These are phyloP conservation scores for Platycnemis pennipes DNA, from an alignment of 2,888 invertebrate species.

Conservation along the genomic window DNA sequence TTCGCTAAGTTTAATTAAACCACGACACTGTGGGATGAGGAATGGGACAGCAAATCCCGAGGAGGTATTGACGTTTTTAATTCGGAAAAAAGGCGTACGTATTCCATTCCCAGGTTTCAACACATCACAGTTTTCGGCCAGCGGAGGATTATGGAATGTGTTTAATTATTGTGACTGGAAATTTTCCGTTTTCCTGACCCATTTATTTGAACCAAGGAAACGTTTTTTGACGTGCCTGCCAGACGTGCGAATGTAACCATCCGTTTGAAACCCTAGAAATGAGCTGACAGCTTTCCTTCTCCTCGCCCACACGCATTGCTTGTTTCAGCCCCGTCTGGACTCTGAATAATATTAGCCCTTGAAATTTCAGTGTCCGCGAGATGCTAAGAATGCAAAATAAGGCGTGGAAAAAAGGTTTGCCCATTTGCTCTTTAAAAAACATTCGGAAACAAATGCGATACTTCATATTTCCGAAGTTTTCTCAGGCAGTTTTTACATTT, in stretches of 20 bases:
- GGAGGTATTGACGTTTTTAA: neutral
- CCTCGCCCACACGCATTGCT: too few species aligned
- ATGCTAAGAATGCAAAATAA: too few species aligned
- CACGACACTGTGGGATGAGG: neutral
- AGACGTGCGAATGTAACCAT: neutral
- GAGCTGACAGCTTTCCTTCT: neutral
- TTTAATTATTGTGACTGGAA: neutral
- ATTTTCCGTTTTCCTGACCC: neutral
- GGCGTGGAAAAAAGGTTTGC: too few species aligned
- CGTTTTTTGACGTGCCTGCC: neutral
- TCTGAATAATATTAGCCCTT: too few species aligned
- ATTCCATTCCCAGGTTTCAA: neutral
- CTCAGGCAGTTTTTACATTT: too few species aligned
- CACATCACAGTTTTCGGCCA: neutral
- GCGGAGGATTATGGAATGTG: neutral
- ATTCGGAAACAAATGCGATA: too few species aligned
- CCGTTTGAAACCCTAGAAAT: neutral
- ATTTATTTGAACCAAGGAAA: neutral
- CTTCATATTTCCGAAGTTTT: too few species aligned
- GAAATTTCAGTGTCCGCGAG: too few species aligned
- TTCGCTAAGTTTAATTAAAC: slow-evolving; percentile 56
- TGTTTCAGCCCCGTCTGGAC: too few species aligned
- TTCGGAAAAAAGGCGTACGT: neutral
- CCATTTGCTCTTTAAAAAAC: too few species aligned
- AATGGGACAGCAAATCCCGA: neutral